Percentiles rank a stretch among this genome's conserved stretches.
Evolutionary conservation across 2,797 vertebrate genomes (phyloP).

Genomic region (Pangasius krempfi): DNA sequence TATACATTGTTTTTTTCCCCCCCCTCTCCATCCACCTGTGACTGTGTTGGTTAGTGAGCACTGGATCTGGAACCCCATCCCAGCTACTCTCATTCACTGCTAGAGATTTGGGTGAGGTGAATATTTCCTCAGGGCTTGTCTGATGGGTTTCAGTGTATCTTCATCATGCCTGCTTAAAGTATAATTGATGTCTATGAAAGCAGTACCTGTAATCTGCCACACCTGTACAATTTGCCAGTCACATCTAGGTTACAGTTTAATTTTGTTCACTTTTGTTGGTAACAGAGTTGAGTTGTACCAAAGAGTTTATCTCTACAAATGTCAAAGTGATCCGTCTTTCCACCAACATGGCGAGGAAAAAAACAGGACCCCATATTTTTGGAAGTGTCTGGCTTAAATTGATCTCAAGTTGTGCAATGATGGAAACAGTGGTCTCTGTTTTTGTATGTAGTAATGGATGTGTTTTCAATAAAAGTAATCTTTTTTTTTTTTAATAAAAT

Average conservation of each 20-base stretch:
- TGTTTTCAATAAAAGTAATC: constrained; percentile 75
- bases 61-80: constrained; percentile 34
- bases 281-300: constrained; percentile 47
- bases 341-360: background rate
- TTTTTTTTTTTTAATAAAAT: constrained; percentile 62
- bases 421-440: constrained; percentile 73
- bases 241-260: constrained; percentile 43
- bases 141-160: constrained; percentile 25
- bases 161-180: constrained; percentile 43
- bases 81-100: constrained; percentile 18
- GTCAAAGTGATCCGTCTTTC: background rate
- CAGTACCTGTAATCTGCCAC: constrained; percentile 38
- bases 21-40: constrained; percentile 7
- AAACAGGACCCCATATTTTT: constrained; percentile 14
- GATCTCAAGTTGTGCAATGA: constrained; percentile 60
- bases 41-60: constrained; percentile 44
- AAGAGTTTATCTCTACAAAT: constrained; percentile 49
- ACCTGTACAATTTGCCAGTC: constrained; percentile 9
- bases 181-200: constrained; percentile 28
- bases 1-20: background rate
- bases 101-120: constrained; percentile 24
- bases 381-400: constrained; percentile 46
- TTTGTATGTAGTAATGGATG: constrained; percentile 73
- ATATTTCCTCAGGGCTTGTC: constrained; percentile 49
- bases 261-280: constrained; percentile 39